phyloP scores from a whole-genome alignment of 2,888 invertebrate genomes.

The Tethea ocularis region DNA sequence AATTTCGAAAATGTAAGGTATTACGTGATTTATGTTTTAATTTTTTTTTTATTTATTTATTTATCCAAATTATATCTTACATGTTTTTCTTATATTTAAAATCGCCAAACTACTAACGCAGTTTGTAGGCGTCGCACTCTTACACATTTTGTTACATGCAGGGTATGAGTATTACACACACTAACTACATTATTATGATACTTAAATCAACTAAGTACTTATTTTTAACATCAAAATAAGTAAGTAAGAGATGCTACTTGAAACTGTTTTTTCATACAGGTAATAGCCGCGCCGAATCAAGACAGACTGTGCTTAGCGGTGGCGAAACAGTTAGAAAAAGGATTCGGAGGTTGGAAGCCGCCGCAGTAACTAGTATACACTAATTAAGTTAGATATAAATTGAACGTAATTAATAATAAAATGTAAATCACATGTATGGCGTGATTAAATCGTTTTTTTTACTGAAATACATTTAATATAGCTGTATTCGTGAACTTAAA shows the following conservation, averaged over 20 bases:
- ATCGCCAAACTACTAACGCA: no score
- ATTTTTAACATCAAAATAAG: no score
- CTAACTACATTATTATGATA: no score
- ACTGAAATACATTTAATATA: constrained; percentile 21
- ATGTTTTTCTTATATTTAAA: no score
- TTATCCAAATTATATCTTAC: no score
- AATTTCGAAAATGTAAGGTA: neutral
- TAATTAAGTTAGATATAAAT: neutral
- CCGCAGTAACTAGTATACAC: constrained; percentile 53
- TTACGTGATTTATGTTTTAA: no score
- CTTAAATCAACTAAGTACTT: no score
- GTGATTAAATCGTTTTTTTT: constrained; percentile 46
- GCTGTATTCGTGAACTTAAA: constrained; percentile 2
- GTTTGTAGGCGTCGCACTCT: no score
- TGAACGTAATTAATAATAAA: neutral
- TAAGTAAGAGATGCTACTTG: no score
- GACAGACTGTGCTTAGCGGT: constrained; percentile 92
- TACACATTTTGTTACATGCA: no score
- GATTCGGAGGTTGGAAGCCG: constrained; percentile 92
- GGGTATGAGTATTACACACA: no score
- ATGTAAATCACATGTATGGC: constrained; percentile 56
- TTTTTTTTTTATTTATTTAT: no score
- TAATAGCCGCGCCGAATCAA: constrained; percentile 88
- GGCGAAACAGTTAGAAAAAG: constrained; percentile 89
- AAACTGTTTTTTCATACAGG: constrained; percentile 62